These are phyloP conservation scores for Pionites leucogaster DNA, from an alignment of 2,113 vertebrate species.

Conservation along the genomic window DNA sequence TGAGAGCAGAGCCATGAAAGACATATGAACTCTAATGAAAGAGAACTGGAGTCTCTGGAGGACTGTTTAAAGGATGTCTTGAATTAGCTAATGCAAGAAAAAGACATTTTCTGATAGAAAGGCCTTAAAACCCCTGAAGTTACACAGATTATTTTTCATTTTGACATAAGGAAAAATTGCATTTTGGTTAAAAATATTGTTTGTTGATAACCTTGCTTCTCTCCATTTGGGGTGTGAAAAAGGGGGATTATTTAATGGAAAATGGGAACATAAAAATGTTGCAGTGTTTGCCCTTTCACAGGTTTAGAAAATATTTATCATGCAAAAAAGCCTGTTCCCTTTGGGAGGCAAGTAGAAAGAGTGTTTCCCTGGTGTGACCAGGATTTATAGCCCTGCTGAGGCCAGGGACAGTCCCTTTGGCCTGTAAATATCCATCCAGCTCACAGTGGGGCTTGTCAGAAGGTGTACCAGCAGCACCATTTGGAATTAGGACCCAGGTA, in stretches of 20 bases:
- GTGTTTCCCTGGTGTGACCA: not conserved
- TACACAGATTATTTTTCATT: conserved; percentile 18
- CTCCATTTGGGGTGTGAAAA: not conserved
- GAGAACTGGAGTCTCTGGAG: conserved; percentile 24
- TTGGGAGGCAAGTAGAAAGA: not conserved
- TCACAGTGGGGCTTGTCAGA: too few species aligned
- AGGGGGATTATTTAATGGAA: not conserved
- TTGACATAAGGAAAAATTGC: not conserved
- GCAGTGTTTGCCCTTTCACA: not conserved
- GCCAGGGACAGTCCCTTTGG: not conserved
- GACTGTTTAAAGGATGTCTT: conserved; percentile 25
- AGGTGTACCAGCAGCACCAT: fast-evolving
- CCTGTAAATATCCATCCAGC: not conserved
- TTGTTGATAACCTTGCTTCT: not conserved
- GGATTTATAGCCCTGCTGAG: not conserved
- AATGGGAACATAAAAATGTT: not conserved
- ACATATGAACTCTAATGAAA: conserved; percentile 41
- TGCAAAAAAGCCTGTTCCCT: not conserved
- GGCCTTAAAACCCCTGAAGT: not conserved
- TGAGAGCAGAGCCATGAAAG: conserved; percentile 29
- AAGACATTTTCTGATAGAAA: not conserved
- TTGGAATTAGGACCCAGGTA: not conserved
- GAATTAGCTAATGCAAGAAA: conserved; percentile 41
- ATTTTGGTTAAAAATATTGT: not conserved
- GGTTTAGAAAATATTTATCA: not conserved